phyloP scores from a whole-genome alignment of 1,140 invertebrate genomes.

The Dryas iulia region DNA sequence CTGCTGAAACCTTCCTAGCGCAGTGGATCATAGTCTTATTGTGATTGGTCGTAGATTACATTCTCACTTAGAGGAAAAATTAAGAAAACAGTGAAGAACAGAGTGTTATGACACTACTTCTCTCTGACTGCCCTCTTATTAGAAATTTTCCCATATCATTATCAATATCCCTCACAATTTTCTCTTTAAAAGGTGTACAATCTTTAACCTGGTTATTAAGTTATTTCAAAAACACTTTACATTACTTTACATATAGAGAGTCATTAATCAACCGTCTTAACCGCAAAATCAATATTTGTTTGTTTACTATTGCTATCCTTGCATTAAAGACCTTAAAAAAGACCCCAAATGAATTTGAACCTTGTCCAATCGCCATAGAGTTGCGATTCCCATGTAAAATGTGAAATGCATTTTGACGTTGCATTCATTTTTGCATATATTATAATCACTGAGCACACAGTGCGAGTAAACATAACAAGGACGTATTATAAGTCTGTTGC shows the following conservation, averaged over 20 bases:
- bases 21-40: no score
- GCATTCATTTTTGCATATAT: constrained; percentile 2
- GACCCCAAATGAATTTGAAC: background rate
- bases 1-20: no score
- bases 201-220: background rate
- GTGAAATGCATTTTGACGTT: background rate
- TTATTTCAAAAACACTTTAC: background rate
- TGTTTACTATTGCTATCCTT: constrained; percentile 1
- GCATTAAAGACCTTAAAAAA: background rate
- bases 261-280: constrained; percentile 3
- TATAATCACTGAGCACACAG: background rate
- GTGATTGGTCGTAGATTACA: no score
- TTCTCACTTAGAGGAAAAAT: no score
- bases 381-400: background rate
- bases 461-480: background rate
- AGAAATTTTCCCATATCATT: no score
- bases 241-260: constrained; percentile 1
- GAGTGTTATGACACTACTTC: no score
- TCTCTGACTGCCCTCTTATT: no score
- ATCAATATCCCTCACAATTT: background rate
- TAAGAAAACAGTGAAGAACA: no score
- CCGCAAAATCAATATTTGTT: background rate
- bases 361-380: background rate
- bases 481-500: background rate
- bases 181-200: background rate